Base-by-base conservation (phyloP, 2,797 vertebrate species). In the Helostoma temminkii region DNA sequence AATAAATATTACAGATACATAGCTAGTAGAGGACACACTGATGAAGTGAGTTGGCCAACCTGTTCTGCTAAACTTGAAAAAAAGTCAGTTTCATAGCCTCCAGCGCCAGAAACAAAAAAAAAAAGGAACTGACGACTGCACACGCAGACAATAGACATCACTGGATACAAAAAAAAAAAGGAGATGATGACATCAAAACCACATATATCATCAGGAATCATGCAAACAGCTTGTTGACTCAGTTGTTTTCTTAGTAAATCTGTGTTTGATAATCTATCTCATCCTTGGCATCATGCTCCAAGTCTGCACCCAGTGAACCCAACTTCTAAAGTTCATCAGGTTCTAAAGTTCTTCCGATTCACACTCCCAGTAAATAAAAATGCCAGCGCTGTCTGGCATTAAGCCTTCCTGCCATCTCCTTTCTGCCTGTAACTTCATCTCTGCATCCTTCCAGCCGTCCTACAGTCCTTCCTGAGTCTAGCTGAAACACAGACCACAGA, bases 381-480 rank as follows among this genome's bases (percentile, higher is more conserved):
- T 15, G 12, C 64, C 3, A 1, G 36, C n/a, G 66, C 42, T 1
- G 25, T 68, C 57, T 76, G 76, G 49, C 64, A 30, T 54, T 62
- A 26, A 54, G 64, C 30, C 70, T 80, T 82, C 74, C 81, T 76
- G 74, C 47, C 71, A 43, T 57, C 74, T 43, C 49, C 16, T 16
- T 48, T 70, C 46, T 42, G 60, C 42, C 60, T 73, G 86, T 81
- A 87, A 89, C 85, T 56, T 66, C 62, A 84, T 88, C 82, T 59
- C 50, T 65, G 37, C 49, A 60, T 73, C 79, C 66, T 79, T 65
- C 49, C 42, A 42, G 48, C 41, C 32, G 28, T 34, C 65, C 62
- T 12, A 19, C 62, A 61, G 80, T 62, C 75, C 81, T 89, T 88
- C 81, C 87, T 71, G 79, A 57, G 57, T 70, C 84, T 63, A 77